Evolutionary conservation across 2,888 invertebrate species (phyloP).

Genomic region (Napeogenes inachia): DNA sequence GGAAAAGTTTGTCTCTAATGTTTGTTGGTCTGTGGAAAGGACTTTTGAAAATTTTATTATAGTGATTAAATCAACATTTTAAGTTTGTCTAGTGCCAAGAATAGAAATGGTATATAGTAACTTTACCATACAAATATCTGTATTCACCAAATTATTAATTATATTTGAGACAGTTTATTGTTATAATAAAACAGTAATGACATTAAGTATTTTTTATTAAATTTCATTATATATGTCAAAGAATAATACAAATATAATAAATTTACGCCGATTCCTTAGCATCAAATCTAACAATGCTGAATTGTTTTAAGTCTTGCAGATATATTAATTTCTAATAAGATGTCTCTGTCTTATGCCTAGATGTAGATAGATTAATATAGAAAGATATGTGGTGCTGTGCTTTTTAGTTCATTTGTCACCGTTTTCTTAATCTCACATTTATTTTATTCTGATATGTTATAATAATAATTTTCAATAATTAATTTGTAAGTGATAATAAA

Average conservation of each 20-base stretch:
- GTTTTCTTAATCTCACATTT: background rate
- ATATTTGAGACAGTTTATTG: background rate
- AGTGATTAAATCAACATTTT: too few species aligned
- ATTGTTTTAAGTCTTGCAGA: constrained; percentile 46
- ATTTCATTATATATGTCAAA: constrained; percentile 75
- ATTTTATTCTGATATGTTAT: constrained; percentile 22
- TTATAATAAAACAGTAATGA: constrained; percentile 56
- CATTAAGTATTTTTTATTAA: constrained; percentile 73
- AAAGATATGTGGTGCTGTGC: constrained; percentile 25
- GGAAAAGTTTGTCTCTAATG: background rate
- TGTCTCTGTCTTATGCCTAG: constrained; percentile 21
- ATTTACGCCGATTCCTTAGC: constrained; percentile 47
- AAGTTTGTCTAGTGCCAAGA: background rate
- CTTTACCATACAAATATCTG: background rate
- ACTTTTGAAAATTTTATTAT: too few species aligned
- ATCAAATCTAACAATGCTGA: constrained; percentile 52
- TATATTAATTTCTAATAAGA: constrained; percentile 46
- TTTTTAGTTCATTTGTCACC: constrained; percentile 8
- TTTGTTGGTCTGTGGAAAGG: background rate
- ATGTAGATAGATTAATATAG: constrained; percentile 22
- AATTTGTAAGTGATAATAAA: constrained; percentile 28
- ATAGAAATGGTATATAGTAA: background rate
- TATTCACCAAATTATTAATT: background rate
- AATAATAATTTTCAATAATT: constrained; percentile 28
- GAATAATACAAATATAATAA: constrained; percentile 76